Evolutionary conservation across 1,140 invertebrate genomes (phyloP), one percentile per base, ranked within the genome.

Genomic region (Lasioglossum albipes): DNA sequence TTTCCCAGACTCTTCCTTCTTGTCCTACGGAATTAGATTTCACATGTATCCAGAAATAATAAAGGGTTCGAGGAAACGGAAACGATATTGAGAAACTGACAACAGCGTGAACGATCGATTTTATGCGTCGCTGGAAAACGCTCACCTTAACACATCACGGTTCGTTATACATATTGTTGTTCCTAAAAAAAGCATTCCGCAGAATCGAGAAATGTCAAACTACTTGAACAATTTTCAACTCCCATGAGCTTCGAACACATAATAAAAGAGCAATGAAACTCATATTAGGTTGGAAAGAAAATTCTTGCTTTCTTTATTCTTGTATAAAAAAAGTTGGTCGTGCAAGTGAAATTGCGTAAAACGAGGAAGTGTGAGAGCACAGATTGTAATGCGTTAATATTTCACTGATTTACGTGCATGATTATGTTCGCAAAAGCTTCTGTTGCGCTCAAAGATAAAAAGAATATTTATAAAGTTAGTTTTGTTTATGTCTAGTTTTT

Each of bases 1-100:
- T 88, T 94, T 94, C 22, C 93, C 92, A 61, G 94, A 91, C 76
- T 94, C 92, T 65, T 94, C 93, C 41, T 94, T 92, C 82, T 94
- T 89, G 64, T 92, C 90, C 92, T 93, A 81, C 64, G 93, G 92
- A 67, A 74, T 79, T 16, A 74, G 10, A 67, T 79, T 64, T 27
- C 7, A 31, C 52, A 54, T 9, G 6, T 57, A 10, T 5, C 41
- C 3, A 59, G 57, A 22, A 27, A 42, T 27, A 31, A 13, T 12
- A 22, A 79, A 42, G 20, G 18, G 6, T 36, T 20, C 13, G 6
- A 27, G 36, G 1, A 54, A 36, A 20, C 49, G 12, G 62, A 4
- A 36, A 64, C 61, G 65, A 5, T 67, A 67, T 22, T n/a, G 22
- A 68, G 20, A 27, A 27, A 52, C 41, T 45, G 22, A 27, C 12